Conservation (phyloP, 2,797 vertebrate genomes). For the Chloroceryle amazona region DNA sequence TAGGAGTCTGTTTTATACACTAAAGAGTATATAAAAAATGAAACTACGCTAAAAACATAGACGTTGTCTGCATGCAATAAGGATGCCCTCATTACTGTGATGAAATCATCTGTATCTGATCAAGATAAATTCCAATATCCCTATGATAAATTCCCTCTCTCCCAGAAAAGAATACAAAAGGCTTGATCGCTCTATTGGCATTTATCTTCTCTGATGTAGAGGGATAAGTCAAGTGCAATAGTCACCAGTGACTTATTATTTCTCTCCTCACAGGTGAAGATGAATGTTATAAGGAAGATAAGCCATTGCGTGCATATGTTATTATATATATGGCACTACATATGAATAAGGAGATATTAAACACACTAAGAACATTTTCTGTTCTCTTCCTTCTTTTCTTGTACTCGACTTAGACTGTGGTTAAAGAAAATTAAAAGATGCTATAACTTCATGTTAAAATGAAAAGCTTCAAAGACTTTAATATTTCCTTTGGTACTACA, state of each 20-base stretch:
- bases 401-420: not conserved
- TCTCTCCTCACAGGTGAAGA: slow-evolving; percentile 69
- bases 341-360: slow-evolving; percentile 53
- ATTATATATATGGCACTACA: not conserved
- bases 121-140: slow-evolving; percentile 64
- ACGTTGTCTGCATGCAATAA: slow-evolving; percentile 24
- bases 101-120: slow-evolving; percentile 56
- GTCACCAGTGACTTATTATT: slow-evolving; percentile 66
- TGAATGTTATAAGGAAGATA: slow-evolving; percentile 64
- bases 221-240: slow-evolving; percentile 70
- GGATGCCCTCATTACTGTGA: slow-evolving; percentile 50
- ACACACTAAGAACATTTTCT: not conserved
- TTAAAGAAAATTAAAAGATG: slow-evolving; percentile 34
- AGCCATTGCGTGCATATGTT: slow-evolving; percentile 35
- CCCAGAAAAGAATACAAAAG: slow-evolving; percentile 57
- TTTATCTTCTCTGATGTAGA: slow-evolving; percentile 74
- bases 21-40: slow-evolving; percentile 18
- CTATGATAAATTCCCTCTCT: slow-evolving; percentile 58
- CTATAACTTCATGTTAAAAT: not conserved
- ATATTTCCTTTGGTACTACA: not conserved
- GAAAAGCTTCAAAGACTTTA: not conserved
- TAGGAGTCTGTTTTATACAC: slow-evolving; percentile 14
- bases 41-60: slow-evolving; percentile 37
- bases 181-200: slow-evolving; percentile 69
- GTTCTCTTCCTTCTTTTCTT: not conserved